Base-by-base conservation (phyloP, 1,140 invertebrate genomes). In the Panagrolaimus sp. region DNA sequence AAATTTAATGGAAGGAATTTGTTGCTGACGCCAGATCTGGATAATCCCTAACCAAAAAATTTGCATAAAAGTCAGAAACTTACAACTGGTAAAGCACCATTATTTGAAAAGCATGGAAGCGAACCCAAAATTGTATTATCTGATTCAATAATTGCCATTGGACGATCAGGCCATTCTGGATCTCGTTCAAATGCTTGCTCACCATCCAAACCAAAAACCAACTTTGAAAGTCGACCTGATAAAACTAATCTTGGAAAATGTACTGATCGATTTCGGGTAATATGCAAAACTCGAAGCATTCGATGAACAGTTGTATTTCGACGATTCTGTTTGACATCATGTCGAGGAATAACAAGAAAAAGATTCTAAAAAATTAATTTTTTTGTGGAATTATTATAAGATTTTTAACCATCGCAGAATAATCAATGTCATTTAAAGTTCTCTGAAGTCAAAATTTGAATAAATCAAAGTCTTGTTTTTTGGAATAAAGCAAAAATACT, bases 161-260 rank as follows among this genome's bases (percentile, higher is more conserved):
- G 52, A 21, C 52, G 52, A 58, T 21, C 17, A 12, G 52, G 52
- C 52, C 65, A 74, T 43, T 74, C 73, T 14, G 72, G 72, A 45
- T 73, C 72, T 5, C 63, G 15, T 45, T 73, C 72, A 15, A 62
- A 21, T 14, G 76, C 63, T 58, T 73, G 71, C n/a, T 63, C 65
- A 15, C 66, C 44, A 32, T 75, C 72, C 9, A 28, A n/a, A 15
- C 71, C 71, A 43, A 73, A 73, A n/a, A 73, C 46, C 64, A 73
- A 43, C 73, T 73, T 28, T 15, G 26, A n/a, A 17, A 72, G 1
- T 43, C 32, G 43, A 14, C 73, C 72, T 5, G 21, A 38, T 47
- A 62, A 77, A 3, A 73, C 48, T 17, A 73, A 12, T 38, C 69
- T 72, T 55, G 72, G 72, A 72, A 73, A 73, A 55, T 73, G 72